Evolutionary conservation across 1,140 invertebrate species (phyloP).

Genomic region (Vanessa tameamea): DNA sequence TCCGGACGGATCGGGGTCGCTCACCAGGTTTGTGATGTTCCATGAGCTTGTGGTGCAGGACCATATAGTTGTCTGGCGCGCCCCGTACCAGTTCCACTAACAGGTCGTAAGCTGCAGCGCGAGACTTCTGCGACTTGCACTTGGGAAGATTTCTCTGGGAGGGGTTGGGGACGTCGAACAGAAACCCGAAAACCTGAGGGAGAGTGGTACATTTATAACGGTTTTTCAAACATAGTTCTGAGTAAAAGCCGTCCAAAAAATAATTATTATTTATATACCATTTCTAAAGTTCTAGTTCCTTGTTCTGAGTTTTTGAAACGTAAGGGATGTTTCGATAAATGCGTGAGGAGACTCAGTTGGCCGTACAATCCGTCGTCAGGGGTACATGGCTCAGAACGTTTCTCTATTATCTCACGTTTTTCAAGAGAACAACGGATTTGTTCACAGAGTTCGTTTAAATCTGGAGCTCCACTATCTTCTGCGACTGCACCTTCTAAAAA

Average conservation of each 20-base stretch:
- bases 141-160: constrained; percentile 92
- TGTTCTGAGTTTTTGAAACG: constrained; percentile 90
- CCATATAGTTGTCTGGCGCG: constrained; percentile 91
- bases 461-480: constrained; percentile 74
- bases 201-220: too few species aligned
- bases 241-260: too few species aligned
- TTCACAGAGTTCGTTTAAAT: constrained; percentile 85
- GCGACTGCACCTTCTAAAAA: constrained; percentile 71
- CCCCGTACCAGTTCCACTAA: constrained; percentile 93
- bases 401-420: constrained; percentile 90
- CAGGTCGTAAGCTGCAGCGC: constrained; percentile 94
- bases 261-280: constrained; percentile 64
- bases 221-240: too few species aligned
- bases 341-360: constrained; percentile 91
- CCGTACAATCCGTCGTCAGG: constrained; percentile 96
- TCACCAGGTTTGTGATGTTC: constrained; percentile 91
- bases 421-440: constrained; percentile 88
- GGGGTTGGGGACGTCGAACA: constrained; percentile 94
- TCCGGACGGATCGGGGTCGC: constrained; percentile 3
- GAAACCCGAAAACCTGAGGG: constrained; percentile 88
- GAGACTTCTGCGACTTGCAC: constrained; percentile 93
- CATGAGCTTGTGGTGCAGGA: constrained; percentile 90
- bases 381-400: constrained; percentile 86
- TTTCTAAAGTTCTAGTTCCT: constrained; percentile 87
- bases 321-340: constrained; percentile 93